These are phyloP conservation scores for Peromyscus polionotus DNA, from an alignment of 2,113 vertebrate species.

Conservation along the genomic window DNA sequence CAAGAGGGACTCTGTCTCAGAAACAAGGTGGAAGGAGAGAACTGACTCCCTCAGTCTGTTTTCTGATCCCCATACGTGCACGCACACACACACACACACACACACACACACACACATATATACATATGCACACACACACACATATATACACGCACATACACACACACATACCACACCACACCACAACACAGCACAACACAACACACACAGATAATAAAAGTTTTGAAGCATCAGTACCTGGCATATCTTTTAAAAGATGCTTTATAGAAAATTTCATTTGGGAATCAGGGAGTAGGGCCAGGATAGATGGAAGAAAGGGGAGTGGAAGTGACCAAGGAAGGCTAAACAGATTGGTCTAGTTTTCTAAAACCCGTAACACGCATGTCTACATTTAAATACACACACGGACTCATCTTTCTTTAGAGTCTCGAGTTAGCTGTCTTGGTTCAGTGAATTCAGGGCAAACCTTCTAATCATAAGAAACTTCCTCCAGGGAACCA, in stretches of 20 bases:
- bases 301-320: background rate
- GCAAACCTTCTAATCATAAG: constrained; percentile 1
- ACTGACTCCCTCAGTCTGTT: background rate
- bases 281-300: background rate
- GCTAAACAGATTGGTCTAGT: constrained; percentile 78
- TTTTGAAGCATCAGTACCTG: background rate
- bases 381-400: constrained; percentile 33
- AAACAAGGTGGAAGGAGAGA: background rate
- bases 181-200: background rate
- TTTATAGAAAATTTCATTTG: constrained; percentile 73
- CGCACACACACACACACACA: too few relatives aligned
- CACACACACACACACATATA: background rate
- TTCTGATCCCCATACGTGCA: background rate
- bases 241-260: constrained; percentile 57
- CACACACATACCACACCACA: background rate
- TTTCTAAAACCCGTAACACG: constrained; percentile 73
- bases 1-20: background rate
- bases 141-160: background rate
- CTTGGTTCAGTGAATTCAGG: constrained; percentile 7
- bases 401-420: background rate
- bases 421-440: background rate
- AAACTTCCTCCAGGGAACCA: background rate
- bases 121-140: background rate
- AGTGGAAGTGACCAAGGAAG: constrained; percentile 78
- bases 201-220: background rate